Percentiles rank a stretch among this genome's conserved stretches.
These are phyloP conservation scores for Tinamus guttatus DNA, from an alignment of 2,113 vertebrate genomes.

Conservation along the genomic window DNA sequence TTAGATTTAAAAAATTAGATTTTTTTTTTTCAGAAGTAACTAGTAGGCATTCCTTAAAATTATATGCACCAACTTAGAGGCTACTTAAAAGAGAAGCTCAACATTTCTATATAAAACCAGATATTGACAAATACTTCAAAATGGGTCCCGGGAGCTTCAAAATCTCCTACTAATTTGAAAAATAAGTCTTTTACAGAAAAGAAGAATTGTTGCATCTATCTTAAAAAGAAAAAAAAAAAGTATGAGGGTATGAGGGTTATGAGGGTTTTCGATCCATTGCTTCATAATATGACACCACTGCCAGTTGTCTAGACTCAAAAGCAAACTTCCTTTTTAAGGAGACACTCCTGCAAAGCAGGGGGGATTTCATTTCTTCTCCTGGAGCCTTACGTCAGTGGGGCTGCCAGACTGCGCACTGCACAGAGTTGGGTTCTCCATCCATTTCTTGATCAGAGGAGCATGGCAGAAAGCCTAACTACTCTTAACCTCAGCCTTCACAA, in stretches of 20 bases:
- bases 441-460: neutral
- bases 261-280: neutral
- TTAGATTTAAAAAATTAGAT: neutral
- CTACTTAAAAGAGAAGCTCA: neutral
- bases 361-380: neutral
- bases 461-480: neutral
- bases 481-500: neutral
- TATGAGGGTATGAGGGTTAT: too few species aligned
- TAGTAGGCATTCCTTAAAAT: neutral
- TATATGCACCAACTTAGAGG: neutral
- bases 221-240: neutral
- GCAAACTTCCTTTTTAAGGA: neutral
- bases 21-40: neutral
- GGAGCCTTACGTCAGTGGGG: neutral
- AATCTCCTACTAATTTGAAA: neutral
- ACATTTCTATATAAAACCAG: neutral
- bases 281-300: neutral
- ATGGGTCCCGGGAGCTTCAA: neutral
- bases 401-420: accelerated
- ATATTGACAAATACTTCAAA: neutral
- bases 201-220: neutral
- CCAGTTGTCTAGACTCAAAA: neutral
- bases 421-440: accelerated
- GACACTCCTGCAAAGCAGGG: neutral
- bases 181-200: neutral